A percentile compares a stretch with the other conserved stretches of the same genome.
phyloP scores from a whole-genome alignment of 2,113 vertebrate species.

The Chlamydotis undulata region DNA sequence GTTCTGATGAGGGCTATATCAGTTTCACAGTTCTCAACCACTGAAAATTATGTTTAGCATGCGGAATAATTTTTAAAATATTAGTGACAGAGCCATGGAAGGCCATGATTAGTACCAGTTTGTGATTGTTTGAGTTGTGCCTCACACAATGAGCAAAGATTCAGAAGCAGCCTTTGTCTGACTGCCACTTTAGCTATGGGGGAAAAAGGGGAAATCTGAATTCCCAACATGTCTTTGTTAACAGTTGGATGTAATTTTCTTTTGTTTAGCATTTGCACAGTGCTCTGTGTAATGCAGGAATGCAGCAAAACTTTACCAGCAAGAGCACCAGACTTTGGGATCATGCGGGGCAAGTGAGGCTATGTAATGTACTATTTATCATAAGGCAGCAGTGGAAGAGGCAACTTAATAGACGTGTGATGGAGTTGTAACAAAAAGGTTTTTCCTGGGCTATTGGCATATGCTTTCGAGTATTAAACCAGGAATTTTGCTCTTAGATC shows the following conservation, averaged over 20 bases:
- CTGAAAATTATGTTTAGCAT: background rate
- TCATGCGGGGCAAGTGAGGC: background rate
- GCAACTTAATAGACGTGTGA: background rate
- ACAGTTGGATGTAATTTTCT: conserved; percentile 1
- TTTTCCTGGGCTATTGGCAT: background rate
- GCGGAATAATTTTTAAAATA: background rate
- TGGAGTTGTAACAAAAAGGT: background rate
- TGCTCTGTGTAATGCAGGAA: background rate
- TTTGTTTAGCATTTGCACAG: conserved; percentile 27
- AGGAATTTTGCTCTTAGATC: background rate
- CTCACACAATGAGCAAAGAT: background rate
- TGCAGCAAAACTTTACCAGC: background rate
- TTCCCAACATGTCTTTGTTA: background rate
- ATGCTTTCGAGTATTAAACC: background rate
- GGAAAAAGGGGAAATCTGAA: background rate
- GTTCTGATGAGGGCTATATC: background rate
- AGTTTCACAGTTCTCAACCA: background rate
- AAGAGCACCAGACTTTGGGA: background rate
- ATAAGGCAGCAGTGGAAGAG: background rate
- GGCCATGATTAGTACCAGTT: background rate
- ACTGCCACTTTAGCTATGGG: background rate
- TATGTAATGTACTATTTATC: background rate
- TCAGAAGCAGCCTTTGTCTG: background rate
- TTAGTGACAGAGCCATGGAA: background rate
- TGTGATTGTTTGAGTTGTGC: background rate